Evolutionary conservation across 2,888 invertebrate species (phyloP).

Genomic region (Psylliodes chrysocephalus): DNA sequence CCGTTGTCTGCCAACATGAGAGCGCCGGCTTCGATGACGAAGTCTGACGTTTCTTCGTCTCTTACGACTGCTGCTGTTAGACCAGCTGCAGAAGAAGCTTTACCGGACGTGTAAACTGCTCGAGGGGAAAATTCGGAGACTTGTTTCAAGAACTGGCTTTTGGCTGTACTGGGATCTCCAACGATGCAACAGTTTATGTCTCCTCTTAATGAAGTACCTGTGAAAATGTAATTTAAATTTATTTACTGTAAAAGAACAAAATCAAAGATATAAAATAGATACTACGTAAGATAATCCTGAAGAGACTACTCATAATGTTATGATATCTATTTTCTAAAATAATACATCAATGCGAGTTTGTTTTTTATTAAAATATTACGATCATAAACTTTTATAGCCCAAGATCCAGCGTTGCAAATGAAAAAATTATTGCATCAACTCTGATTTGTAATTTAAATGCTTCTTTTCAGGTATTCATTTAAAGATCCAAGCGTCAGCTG

Average conservation of each 20-base stretch:
- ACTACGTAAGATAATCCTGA: background rate
- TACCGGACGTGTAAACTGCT: constrained; percentile 96
- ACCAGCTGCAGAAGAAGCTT: constrained; percentile 97
- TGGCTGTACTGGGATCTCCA: constrained; percentile 98
- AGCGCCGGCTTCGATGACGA: constrained; percentile 99
- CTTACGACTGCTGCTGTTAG: constrained; percentile 97
- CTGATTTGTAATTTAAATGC: too few species aligned
- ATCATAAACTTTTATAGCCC: too few species aligned
- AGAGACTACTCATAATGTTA: too few species aligned
- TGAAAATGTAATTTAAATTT: too few species aligned
- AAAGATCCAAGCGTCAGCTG: too few species aligned
- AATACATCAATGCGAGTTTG: too few species aligned
- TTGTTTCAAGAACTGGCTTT: constrained; percentile 96
- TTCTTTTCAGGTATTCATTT: too few species aligned
- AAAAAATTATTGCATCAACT: too few species aligned
- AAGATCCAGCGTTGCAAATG: too few species aligned
- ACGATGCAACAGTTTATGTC: constrained; percentile 98
- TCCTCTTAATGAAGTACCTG: constrained; percentile 85
- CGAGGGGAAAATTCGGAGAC: constrained; percentile 94
- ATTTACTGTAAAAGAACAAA: background rate
- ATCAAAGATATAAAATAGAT: background rate
- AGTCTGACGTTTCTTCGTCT: constrained; percentile 98
- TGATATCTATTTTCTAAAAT: too few species aligned
- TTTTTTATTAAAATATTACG: too few species aligned
- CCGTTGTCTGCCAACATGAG: constrained; percentile 99